Evolutionary conservation across 2,113 vertebrate species (phyloP).

Genomic region (Caloenas nicobarica): DNA sequence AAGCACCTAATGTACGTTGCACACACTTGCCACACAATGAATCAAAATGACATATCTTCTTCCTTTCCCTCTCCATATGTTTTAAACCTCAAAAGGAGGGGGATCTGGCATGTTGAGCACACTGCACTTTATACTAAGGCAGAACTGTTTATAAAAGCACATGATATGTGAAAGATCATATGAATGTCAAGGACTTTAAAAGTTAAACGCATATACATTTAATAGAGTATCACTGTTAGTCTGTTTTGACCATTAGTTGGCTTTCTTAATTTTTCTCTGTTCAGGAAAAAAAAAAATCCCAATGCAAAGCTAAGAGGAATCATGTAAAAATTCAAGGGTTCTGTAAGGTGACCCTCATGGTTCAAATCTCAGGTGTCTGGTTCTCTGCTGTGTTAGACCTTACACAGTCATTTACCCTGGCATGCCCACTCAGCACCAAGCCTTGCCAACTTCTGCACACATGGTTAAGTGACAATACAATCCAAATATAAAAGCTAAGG

Average conservation of each 20-base stretch:
- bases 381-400: neutral
- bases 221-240: neutral
- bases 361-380: neutral
- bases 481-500: neutral
- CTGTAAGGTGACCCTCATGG: neutral
- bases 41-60: conserved; percentile 38
- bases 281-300: neutral
- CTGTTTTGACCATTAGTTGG: neutral
- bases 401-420: neutral
- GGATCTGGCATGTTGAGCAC: neutral
- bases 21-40: neutral
- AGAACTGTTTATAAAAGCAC: neutral
- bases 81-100: conserved; percentile 4
- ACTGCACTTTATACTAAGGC: neutral
- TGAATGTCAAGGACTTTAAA: neutral
- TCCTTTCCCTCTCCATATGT: neutral
- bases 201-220: neutral
- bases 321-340: neutral
- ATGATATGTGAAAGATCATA: rapidly evolving
- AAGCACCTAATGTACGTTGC: conserved; percentile 43
- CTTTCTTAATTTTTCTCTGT: neutral
- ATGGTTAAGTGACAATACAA: neutral
- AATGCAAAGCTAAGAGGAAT: neutral
- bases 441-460: neutral
- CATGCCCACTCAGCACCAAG: rapidly evolving